A percentile compares a stretch with the other conserved stretches of the same genome.
phyloP scores from a whole-genome alignment of 2,797 vertebrate species.

The Pseudomugil gertrudae region DNA sequence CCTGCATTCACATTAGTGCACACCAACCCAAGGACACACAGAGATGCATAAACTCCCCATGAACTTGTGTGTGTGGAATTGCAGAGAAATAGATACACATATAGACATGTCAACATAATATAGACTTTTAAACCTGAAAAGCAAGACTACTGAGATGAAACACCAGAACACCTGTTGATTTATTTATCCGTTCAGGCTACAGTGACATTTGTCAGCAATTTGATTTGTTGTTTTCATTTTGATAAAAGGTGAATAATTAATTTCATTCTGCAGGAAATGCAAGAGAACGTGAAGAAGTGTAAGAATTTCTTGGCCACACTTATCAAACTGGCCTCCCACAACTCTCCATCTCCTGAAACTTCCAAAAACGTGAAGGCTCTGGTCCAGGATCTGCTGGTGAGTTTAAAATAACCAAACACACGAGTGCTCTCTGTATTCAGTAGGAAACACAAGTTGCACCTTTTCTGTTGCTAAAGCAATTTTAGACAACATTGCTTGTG shows the following conservation, averaged over 20 bases:
- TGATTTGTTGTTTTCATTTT: not conserved
- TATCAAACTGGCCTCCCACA: slow-evolving; percentile 91
- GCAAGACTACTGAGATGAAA: not conserved
- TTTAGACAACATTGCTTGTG: not conserved
- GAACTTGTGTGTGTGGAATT: slow-evolving; percentile 10
- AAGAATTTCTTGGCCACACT: slow-evolving; percentile 91
- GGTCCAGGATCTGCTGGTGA: slow-evolving; percentile 90
- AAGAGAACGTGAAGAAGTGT: slow-evolving; percentile 92
- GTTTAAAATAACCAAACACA: slow-evolving; percentile 25
- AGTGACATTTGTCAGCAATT: not conserved
- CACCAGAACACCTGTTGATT: slow-evolving; percentile 12
- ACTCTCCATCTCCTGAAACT: slow-evolving; percentile 88
- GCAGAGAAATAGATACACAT: slow-evolving; percentile 11
- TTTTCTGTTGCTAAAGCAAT: not conserved
- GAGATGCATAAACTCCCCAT: slow-evolving; percentile 25
- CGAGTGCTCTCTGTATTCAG: not conserved
- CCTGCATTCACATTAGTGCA: slow-evolving; percentile 61
- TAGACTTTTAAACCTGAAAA: not conserved
- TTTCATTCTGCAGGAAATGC: slow-evolving; percentile 85
- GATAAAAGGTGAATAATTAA: not conserved
- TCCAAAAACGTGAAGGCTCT: slow-evolving; percentile 89
- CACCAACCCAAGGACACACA: slow-evolving; percentile 52
- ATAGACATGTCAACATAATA: slow-evolving; percentile 1
- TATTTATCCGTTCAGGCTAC: not conserved
- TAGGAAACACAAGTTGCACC: not conserved